Base-by-base conservation (phyloP, 1,140 invertebrate species). In the Halotydeus destructor region DNA sequence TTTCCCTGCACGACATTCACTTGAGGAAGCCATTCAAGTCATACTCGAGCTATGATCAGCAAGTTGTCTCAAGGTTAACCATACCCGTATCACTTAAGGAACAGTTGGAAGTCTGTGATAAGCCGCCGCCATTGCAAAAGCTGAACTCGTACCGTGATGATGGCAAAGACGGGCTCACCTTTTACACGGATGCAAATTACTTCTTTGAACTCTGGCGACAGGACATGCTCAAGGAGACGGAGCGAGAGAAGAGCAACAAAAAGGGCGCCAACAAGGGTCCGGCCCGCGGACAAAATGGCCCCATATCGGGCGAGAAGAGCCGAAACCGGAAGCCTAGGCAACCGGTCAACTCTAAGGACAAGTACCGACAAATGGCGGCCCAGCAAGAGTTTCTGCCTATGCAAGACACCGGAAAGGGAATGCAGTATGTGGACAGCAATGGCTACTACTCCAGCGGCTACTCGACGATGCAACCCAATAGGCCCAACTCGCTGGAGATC, bases 121-220 rank as follows among this genome's bases (percentile, higher is more conserved):
- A 76, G 47, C 88, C 91, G 21, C 91, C 91, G 35, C 82, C 86
- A 30, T 66, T 97, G 2, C 79, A 93, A 57, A 81, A 85, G 62
- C 72, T 98, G 24, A 93, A 98, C 62, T 70, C 76, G 52, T 97
- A 89, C 64, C 72, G 88, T 47, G 84, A 93, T 55, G 89, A 98
- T 64, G 88, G 85, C n/a, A 81, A 89, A 57, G 83, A 91, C 60
- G 89, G 88, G 36, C 69, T 96, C 44, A 94, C 94, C 60, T 96
- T 94, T 65, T 97, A 98, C 59, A 97, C 91, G 0, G 89, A 98
- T 67, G 86, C 91, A 5, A 83, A 83, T 53, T 97, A 96, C 67
- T 98, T 98, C 75, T 96, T 97, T 62, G 86, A 96, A 55, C 63
- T 97, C 11, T 97, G 91, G 89, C 72, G 80, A 51, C 76, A 86